These are phyloP conservation scores for Lepidocyrtinus sp. DNA, from an alignment of 2,888 invertebrate species.

Conservation along the genomic window DNA sequence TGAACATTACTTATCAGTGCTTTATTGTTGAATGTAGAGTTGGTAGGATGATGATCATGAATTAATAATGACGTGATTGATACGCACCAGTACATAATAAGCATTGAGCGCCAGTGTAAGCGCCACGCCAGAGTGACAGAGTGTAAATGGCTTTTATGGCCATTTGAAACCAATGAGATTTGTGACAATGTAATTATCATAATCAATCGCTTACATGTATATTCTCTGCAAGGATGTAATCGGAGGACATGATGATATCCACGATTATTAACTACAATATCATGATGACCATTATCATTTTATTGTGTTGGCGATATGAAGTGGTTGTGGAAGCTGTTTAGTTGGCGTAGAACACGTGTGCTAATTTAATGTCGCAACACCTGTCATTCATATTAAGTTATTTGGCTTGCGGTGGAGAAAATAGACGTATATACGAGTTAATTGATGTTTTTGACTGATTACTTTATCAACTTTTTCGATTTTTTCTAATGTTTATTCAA, in stretches of 20 bases:
- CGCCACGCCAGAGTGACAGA: not conserved
- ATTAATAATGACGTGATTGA: constrained; percentile 6
- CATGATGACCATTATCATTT: too few relatives aligned
- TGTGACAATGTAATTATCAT: not conserved
- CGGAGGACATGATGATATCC: not conserved
- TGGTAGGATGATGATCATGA: too few relatives aligned
- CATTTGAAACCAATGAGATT: not conserved
- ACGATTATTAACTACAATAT: too few relatives aligned
- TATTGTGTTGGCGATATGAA: not conserved
- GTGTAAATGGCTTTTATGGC: not conserved
- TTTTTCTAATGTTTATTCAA: too few relatives aligned
- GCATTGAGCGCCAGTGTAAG: too few relatives aligned
- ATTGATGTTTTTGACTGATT: too few relatives aligned
- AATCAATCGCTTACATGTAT: too few relatives aligned
- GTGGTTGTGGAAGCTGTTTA: not conserved
- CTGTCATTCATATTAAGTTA: constrained; percentile 34
- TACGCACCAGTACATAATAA: too few relatives aligned
- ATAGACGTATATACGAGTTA: constrained; percentile 5
- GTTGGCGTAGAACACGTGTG: constrained; percentile 13
- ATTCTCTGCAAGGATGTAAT: too few relatives aligned
- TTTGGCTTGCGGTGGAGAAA: not conserved
- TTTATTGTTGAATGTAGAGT: not conserved
- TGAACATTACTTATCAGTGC: not conserved
- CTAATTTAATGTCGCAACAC: constrained; percentile 50
- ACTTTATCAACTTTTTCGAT: too few relatives aligned